Evolutionary conservation across 1,140 invertebrate species (phyloP).

Genomic region (Cotesia chilonis): DNA sequence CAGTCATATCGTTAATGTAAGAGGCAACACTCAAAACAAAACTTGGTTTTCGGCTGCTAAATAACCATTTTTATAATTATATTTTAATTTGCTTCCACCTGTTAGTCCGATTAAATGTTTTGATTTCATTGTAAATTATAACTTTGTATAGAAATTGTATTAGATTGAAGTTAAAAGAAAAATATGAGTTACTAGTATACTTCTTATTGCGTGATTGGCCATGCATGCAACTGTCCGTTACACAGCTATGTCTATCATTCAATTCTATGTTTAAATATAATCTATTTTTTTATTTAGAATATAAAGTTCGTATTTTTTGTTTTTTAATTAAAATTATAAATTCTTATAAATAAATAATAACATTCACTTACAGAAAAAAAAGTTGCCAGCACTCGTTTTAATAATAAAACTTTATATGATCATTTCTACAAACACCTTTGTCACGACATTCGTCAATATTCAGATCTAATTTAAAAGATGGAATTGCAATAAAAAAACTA

Average conservation of each 20-base stretch:
- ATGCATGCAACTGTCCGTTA: conserved; percentile 32
- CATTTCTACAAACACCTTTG: too few relatives aligned
- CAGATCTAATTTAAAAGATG: too few relatives aligned
- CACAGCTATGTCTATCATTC: conserved; percentile 24
- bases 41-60: too few relatives aligned
- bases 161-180: conserved; percentile 18
- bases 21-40: too few relatives aligned
- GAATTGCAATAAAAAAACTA: too few relatives aligned
- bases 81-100: not conserved
- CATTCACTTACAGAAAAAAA: too few relatives aligned
- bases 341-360: too few relatives aligned
- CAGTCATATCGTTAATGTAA: too few relatives aligned
- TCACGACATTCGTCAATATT: too few relatives aligned
- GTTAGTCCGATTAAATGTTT: not conserved
- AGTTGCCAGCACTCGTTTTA: too few relatives aligned
- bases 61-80: not conserved
- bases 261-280: conserved; percentile 13
- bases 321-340: too few relatives aligned
- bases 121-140: not conserved
- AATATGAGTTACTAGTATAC: not conserved
- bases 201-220: conserved; percentile 12
- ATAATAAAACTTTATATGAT: too few relatives aligned
- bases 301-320: not conserved
- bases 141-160: conserved; percentile 2
- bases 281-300: not conserved